Evolutionary conservation across 2,888 invertebrate genomes (phyloP), one percentile per base, ranked within the genome.

Genomic region (Platyscelio sp.): DNA sequence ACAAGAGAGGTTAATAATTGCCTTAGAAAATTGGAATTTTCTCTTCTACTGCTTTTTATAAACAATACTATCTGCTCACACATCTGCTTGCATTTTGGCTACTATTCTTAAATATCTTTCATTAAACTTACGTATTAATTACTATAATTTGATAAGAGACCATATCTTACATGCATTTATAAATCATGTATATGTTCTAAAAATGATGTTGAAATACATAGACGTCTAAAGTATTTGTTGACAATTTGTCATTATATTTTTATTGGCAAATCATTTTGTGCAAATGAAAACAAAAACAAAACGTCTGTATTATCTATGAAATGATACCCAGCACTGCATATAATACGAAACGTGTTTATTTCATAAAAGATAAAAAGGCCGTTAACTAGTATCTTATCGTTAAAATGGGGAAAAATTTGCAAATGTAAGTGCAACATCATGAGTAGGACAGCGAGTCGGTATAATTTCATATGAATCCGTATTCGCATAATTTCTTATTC

Each of bases 401-500:
- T 46, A 15, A 70, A 74, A 78, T 56, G 63, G 70, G 54, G 58
- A 74, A 78, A 70, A 83, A 83, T 79, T 74, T 75, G 74, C 70
- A 75, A 83, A 83, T 65, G 83, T 61, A 83, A 75, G 72, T 76
- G 71, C 72, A 76, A 84, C 68, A 80, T 84, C 80, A 49, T 67
- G 80, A 75, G 61, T 40, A 61, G 40, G 54, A 74, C 68, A 68
- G 51, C 61, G 61, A 75, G 68, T 80, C 56, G 80, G 79, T 70
- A 80, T 84, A 79, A 80, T 80, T 80, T 61, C 77, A 65, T 70
- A 67, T 71, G 74, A 63, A 58, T 74, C 56, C 74, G 58, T 61
- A 75, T 75, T 78, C 75, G 20, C 78, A 77, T 84, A 81, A 79
- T 86, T 85, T 84, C 84, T 84, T 82, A 76, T 83, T 85, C 82